These are phyloP conservation scores for Theocolax elegans DNA, from an alignment of 1,140 invertebrate genomes.

Conservation along the genomic window DNA sequence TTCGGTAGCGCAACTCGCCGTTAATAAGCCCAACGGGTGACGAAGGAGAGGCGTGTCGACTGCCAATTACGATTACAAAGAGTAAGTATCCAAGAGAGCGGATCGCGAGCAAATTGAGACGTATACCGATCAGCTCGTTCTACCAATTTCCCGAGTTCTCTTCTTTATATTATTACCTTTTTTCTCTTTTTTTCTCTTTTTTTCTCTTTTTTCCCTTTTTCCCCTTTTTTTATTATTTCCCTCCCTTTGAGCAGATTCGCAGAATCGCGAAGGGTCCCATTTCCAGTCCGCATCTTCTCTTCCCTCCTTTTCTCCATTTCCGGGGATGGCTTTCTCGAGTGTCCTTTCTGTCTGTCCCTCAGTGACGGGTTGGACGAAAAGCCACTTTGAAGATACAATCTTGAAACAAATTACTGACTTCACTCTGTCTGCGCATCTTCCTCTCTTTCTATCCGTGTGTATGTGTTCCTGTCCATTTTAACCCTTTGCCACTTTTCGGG, in stretches of 20 bases:
- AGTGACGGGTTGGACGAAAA: constrained; percentile 49
- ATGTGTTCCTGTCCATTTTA: constrained; percentile 42
- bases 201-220: constrained; percentile 20
- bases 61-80: constrained; percentile 24
- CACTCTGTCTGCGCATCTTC: too few relatives aligned
- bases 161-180: not conserved
- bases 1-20: not conserved
- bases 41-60: too few relatives aligned
- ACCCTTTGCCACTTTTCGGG: not conserved
- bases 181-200: not conserved
- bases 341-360: constrained; percentile 40
- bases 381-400: constrained; percentile 65
- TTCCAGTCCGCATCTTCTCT: constrained; percentile 27
- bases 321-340: constrained; percentile 36
- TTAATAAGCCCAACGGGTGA: not conserved
- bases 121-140: not conserved
- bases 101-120: constrained; percentile 46
- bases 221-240: constrained; percentile 24
- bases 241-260: too few relatives aligned
- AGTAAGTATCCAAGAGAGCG: not conserved
- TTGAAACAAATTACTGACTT: constrained; percentile 64
- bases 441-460: too few relatives aligned
- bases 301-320: not conserved
- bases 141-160: not conserved
- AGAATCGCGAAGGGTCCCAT: too few relatives aligned